Base-by-base conservation (phyloP, 2,797 vertebrate genomes). In the Mormyrops boulengeri region DNA sequence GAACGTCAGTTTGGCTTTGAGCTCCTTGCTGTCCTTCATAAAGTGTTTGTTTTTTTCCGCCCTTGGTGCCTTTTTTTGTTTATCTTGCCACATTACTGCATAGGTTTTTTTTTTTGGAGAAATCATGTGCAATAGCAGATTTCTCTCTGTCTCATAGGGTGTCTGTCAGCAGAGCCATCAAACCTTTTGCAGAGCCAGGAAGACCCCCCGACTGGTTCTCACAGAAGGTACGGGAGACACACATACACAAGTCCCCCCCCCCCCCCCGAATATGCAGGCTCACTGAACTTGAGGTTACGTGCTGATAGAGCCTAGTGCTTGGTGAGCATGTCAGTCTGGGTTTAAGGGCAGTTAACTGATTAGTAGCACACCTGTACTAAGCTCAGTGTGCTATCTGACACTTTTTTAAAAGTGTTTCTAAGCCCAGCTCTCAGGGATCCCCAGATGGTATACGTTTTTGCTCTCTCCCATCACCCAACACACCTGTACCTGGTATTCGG, bases 121-220 rank as follows among this genome's bases (percentile, higher is more conserved):
- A 47, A 22, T 44, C 34, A 26, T 49, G 11, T 49, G 85, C 53
- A 44, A 49, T 85, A 89, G 55, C 41, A 62, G 26, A 85, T 73
- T 88, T 91, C 52, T 90, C 89, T 95, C 66, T 73, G 30, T 73
- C 30, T 34, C 66, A 38, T 91, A 99, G 98, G 98, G 98, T 99
- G 9, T 99, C 98, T 47, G 66, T 99, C 92, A 99, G 98, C 94
- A 96, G 98, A 94, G 66, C 66, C 38, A 80, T 80, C 73, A 80
- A 97, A 89, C 96, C 96, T 8, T 97, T 97, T 93, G 96, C 96
- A 94, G 96, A 97, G 92, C 94, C 95, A 89, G 96, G 96, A 88
- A 95, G 96, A 8, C 96, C 96, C 90, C 96, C 96, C 91, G 96
- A 97, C 91, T 97, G 96, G 96, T 97, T 97, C 93, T 97, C 96